A percentile compares a stretch with the other conserved stretches of the same genome.
phyloP scores from a whole-genome alignment of 2,888 invertebrate species.

The Strigamia maritima region DNA sequence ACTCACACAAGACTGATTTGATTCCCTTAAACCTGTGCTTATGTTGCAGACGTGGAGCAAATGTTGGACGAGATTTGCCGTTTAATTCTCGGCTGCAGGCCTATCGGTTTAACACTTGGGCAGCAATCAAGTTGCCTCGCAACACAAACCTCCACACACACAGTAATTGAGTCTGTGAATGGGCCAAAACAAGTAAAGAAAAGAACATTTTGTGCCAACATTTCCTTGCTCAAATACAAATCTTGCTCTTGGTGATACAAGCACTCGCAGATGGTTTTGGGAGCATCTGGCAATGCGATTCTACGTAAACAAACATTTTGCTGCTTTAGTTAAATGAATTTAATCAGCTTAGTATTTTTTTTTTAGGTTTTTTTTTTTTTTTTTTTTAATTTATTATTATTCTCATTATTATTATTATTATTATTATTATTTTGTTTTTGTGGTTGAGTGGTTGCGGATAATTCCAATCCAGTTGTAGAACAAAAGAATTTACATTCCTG shows the following conservation, averaged over 20 bases:
- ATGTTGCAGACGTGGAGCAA: constrained; percentile 4
- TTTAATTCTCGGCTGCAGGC: neutral
- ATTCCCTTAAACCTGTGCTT: neutral
- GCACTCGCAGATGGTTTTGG: neutral
- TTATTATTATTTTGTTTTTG: no score
- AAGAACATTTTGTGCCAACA: constrained; percentile 4
- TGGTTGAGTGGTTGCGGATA: no score
- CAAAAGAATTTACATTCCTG: neutral
- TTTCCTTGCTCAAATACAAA: neutral
- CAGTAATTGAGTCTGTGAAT: neutral
- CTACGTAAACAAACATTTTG: neutral
- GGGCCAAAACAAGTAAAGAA: neutral
- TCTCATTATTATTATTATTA: no score
- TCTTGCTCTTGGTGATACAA: neutral
- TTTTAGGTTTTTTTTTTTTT: no score
- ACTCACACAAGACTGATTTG: neutral
- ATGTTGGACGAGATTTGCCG: constrained; percentile 4
- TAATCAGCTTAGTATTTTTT: neutral
- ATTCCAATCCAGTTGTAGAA: no score
- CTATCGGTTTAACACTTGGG: constrained; percentile 4
- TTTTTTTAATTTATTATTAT: no score
- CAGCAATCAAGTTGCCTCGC: neutral
- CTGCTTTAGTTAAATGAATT: neutral
- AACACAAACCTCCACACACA: neutral
- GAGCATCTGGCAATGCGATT: neutral